These are phyloP conservation scores for Spinibarbus caldwelli DNA, from an alignment of 2,797 vertebrate species.

Conservation along the genomic window DNA sequence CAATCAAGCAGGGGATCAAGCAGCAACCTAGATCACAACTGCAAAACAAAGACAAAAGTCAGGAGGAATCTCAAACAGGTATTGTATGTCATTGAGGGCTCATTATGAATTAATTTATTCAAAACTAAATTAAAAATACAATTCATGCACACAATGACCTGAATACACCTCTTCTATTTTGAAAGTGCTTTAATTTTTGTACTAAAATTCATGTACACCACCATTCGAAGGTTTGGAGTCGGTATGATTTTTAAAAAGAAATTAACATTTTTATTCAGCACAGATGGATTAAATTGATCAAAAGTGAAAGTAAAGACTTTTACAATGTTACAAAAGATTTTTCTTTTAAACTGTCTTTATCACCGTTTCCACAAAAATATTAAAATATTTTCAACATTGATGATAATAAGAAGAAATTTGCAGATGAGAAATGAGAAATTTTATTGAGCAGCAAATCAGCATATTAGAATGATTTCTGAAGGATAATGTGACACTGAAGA, in stretches of 20 bases:
- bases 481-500: too few relatives aligned
- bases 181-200: neutral
- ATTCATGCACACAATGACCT: neutral
- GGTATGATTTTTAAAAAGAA: neutral
- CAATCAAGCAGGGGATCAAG: conserved; percentile 95
- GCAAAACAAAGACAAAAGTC: conserved; percentile 40
- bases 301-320: neutral
- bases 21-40: conserved; percentile 98
- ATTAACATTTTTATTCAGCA: neutral
- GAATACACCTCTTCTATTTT: neutral
- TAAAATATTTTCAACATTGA: neutral
- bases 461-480: too few relatives aligned
- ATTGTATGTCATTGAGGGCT: neutral
- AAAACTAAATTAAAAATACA: neutral
- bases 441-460: too few relatives aligned
- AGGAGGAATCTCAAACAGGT: neutral
- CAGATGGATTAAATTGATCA: neutral
- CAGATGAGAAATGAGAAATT: too few relatives aligned
- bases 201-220: neutral
- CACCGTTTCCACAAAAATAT: neutral
- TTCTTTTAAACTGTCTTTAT: neutral
- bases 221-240: neutral
- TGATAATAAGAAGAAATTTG: too few relatives aligned
- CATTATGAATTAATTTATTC: neutral
- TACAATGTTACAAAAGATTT: neutral